Conservation (phyloP, 2,113 vertebrate genomes). For the Lasiurus cinereus region DNA sequence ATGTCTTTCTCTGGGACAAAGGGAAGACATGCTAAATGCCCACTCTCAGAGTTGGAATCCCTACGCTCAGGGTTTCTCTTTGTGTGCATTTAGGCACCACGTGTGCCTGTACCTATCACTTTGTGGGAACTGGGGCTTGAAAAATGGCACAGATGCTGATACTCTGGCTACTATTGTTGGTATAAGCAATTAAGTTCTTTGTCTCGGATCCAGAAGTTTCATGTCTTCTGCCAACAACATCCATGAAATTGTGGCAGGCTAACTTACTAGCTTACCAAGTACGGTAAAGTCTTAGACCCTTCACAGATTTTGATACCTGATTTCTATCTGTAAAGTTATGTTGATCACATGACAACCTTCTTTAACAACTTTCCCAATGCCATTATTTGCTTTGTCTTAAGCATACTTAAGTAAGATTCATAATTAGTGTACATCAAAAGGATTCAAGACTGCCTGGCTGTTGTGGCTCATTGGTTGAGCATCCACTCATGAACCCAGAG, state of each 20-base stretch:
- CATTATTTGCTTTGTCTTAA: background rate
- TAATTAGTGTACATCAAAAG: slow-evolving; percentile 3
- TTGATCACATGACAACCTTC: background rate
- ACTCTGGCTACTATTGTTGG: background rate
- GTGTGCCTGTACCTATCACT: background rate
- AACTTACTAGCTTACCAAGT: background rate
- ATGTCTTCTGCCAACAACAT: background rate
- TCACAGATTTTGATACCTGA: background rate
- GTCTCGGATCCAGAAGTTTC: slow-evolving; percentile 3
- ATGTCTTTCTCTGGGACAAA: background rate
- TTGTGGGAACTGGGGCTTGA: background rate
- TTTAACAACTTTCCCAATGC: background rate
- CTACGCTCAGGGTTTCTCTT: background rate
- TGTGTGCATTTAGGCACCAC: background rate
- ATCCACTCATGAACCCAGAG: no score
- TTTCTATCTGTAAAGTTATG: background rate
- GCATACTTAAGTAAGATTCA: background rate
- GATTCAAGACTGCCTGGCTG: background rate
- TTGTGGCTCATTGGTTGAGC: no score
- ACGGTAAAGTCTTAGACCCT: background rate
- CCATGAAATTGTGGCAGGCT: background rate
- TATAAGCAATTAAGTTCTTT: slow-evolving; percentile 6
- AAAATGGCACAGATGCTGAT: background rate
- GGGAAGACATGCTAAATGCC: background rate
- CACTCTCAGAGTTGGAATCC: background rate